Percentiles rank a stretch among this genome's conserved stretches.
phyloP scores from a whole-genome alignment of 2,888 invertebrate genomes.

The Leptothorax acervorum region DNA sequence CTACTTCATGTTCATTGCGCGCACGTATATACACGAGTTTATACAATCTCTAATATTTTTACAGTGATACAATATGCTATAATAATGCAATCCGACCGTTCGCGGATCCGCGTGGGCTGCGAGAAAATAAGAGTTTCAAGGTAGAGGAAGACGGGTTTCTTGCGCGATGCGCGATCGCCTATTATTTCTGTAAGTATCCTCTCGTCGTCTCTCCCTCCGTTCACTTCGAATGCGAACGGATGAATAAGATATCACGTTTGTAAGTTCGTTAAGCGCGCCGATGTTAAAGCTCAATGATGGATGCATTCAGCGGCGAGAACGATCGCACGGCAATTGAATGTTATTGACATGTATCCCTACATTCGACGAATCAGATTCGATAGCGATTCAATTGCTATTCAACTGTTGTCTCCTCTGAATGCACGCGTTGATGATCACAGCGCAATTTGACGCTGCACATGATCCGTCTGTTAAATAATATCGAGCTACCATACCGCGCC shows the following conservation, averaged over 20 bases:
- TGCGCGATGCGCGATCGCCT: neutral
- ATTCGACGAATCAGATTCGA: conserved; percentile 49
- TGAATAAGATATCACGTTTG: conserved; percentile 29
- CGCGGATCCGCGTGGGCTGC: conserved; percentile 59
- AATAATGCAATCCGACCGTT: conserved; percentile 42
- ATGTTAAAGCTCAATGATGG: conserved; percentile 40
- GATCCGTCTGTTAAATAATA: conserved; percentile 45
- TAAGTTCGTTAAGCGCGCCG: conserved; percentile 20
- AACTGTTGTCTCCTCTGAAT: conserved; percentile 47
- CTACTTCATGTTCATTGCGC: conserved; percentile 59
- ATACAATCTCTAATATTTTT: conserved; percentile 45
- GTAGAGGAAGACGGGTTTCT: conserved; percentile 70
- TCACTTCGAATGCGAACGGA: neutral
- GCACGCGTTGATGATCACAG: conserved; percentile 49
- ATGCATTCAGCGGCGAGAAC: conserved; percentile 22
- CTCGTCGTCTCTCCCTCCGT: neutral
- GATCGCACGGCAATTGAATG: conserved; percentile 35
- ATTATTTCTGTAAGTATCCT: too few species aligned
- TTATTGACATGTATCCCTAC: conserved; percentile 41
- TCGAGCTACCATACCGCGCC: neutral
- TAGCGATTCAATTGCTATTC: conserved; percentile 52
- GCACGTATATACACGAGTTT: conserved; percentile 66
- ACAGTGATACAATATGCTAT: conserved; percentile 31
- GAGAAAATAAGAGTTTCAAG: conserved; percentile 69
- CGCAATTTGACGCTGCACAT: conserved; percentile 41